Evolutionary conservation across 2,113 vertebrate genomes (phyloP).

Genomic region (Zosterops borbonicus): DNA sequence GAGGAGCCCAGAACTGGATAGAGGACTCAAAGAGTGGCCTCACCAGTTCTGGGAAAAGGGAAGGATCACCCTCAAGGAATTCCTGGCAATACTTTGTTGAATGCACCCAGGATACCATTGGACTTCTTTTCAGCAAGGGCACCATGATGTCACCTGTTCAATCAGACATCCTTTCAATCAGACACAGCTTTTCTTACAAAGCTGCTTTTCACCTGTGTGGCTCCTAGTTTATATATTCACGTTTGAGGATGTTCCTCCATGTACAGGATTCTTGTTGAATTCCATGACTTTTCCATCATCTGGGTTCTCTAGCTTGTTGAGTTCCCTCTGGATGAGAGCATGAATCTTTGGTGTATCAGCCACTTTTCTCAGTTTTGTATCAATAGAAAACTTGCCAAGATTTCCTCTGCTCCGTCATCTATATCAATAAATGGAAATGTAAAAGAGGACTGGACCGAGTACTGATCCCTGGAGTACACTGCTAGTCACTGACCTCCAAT

Average conservation of each 20-base stretch:
- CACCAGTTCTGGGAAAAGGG: background rate
- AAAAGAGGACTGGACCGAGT: background rate
- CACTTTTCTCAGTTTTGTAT: background rate
- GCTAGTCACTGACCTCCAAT: background rate
- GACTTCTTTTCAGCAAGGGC: background rate
- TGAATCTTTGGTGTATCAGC: background rate
- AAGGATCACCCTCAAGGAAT: background rate
- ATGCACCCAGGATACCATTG: background rate
- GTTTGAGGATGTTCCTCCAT: background rate
- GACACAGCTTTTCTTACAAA: background rate
- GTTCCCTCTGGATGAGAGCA: background rate
- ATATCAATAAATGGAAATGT: background rate
- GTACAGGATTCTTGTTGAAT: background rate
- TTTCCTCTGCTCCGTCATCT: background rate
- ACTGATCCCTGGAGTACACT: background rate
- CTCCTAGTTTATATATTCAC: background rate
- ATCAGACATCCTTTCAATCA: background rate
- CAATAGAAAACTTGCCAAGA: background rate
- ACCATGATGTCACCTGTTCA: background rate
- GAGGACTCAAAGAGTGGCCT: background rate
- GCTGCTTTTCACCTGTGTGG: background rate
- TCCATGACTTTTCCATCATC: background rate
- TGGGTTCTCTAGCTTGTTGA: background rate
- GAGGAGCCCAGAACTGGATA: background rate
- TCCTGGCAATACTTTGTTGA: background rate